Base-by-base conservation (phyloP, 2,113 vertebrate genomes). In the Buteo buteo region DNA sequence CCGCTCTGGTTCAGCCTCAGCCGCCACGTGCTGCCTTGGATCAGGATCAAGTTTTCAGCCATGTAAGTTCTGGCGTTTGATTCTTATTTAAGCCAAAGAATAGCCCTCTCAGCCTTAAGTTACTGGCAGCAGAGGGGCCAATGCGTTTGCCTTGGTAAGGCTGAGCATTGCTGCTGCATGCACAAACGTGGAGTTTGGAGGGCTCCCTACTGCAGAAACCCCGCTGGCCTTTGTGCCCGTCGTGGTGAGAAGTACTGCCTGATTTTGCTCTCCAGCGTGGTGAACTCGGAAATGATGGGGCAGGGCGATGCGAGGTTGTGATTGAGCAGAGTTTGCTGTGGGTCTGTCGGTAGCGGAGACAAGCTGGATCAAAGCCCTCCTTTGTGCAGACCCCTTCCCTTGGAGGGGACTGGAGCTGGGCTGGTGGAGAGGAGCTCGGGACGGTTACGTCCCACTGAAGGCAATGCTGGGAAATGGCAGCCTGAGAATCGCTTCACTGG, bases 21-120 rank as follows among this genome's bases (percentile, higher is more conserved):
- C 44, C 0, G 0, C 44, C 1, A 1, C 3, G 0, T 0, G 4
- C 78, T 55, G 25, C 32, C 29, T 24, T 45, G 64, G 11, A 4
- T 40, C 19, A 20, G 57, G 73, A 74, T 93, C 72, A 31, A 52
- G 40, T 69, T 65, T 7, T 3, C 49, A 85, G 62, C 54, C 25
- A 5, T 2, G 76, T 88, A n/a, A 93, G 84, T 96, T 31, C 45
- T 64, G 45, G 28, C 1, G 0, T 65, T 90, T 81, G 29, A 14
- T 61, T 76, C 32, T 57, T 64, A 13, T 28, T 74, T 61, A 42
- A 49, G 59, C 13, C 9, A 22, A 19, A 11, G 44, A 59, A 14
- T 6, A 19, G 32, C 14, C 21, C 29, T 26, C 0, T 4, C 28
- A 38, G 38, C 34, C 64, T 42, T 44, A 20, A 70, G 34, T 31